Conservation (phyloP, 2,888 invertebrate species). For the Pemphredon lugubris region DNA sequence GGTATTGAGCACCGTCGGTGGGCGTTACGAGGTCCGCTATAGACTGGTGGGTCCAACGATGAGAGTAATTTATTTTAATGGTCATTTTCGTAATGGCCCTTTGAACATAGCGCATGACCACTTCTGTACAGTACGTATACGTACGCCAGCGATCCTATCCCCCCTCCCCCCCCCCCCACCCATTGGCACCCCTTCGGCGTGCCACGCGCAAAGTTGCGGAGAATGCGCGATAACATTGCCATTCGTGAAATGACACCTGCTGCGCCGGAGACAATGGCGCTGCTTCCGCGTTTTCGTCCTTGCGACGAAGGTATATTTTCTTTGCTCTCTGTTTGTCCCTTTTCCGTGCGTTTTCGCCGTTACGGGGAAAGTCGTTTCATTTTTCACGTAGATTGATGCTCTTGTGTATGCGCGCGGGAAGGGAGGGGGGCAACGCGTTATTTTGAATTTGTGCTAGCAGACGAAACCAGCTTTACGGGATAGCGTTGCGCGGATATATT, state of each 20-base stretch:
- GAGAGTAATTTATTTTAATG: conserved; percentile 79
- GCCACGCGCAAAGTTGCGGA: conserved; percentile 23
- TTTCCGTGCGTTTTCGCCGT: too few relatives aligned
- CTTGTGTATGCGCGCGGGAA: too few relatives aligned
- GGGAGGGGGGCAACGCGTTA: neutral
- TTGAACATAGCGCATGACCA: conserved; percentile 71
- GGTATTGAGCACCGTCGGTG: conserved; percentile 35
- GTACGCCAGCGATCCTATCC: conserved; percentile 1
- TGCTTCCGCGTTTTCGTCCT: conserved; percentile 27
- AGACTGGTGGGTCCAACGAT: conserved; percentile 51
- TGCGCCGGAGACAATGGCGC: conserved; percentile 42
- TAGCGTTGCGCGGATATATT: too few relatives aligned
- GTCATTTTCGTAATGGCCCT: conserved; percentile 78
- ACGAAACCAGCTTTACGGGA: neutral
- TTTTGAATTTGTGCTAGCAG: neutral
- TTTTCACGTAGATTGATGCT: neutral
- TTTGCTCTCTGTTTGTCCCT: conserved; percentile 2
- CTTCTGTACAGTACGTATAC: conserved; percentile 62
- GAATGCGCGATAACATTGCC: conserved; percentile 46
- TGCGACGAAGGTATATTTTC: neutral
- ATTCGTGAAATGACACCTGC: conserved; percentile 51
- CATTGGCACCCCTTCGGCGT: conserved; percentile 9
- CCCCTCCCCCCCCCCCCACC: conserved; percentile 6
- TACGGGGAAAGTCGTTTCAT: conserved; percentile 5
- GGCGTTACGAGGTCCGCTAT: conserved; percentile 26